Base-by-base conservation (phyloP, 2,113 vertebrate species). In the Rhinolophus sinicus region DNA sequence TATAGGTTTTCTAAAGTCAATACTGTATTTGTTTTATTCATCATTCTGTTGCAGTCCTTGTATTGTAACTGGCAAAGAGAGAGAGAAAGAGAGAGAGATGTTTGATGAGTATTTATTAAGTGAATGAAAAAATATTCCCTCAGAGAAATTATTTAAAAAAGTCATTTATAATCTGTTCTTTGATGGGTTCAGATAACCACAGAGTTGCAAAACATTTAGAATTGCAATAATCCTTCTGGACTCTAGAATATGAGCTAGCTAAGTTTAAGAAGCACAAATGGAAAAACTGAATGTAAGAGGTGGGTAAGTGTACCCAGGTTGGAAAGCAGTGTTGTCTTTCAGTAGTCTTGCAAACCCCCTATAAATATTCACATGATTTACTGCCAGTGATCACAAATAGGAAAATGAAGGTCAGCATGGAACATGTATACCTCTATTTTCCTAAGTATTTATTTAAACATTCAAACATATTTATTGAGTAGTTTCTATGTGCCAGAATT, bases 101-200 rank as follows among this genome's bases (percentile, higher is more conserved):
- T 18, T 64, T 77, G 22, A 33, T 73, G 24, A 56, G 22, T 83
- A n/a, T 70, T 54, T 24, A 78, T 58, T 78, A 84, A 88, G 72
- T 60, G 56, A 81, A 87, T 90, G 24, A 26, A 78, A 96, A 70
- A 76, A 80, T 73, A 84, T 12, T 67, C 38, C 21, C 8, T 85
- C 7, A 40, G 69, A 60, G 30, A 67, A 94, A n/a, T 58, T 77
- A 70, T 76, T 52, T 96, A 87, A 7, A 35, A 76, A 94, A 90
- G 28, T 3, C 54, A 78, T 19, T 73, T 67, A 13, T 10, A 58
- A 65, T 44, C 8, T 92, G 12, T 69, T 70, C 83, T 26, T 78
- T 80, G 40, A n/a, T 67, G 14, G 15, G 19, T 67, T 90, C 35
- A 88, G 76, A 69, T 78, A 89, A 78, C 13, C 24, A 65, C 11